Evolutionary conservation across 2,797 vertebrate species (phyloP).

Genomic region (Malurus splendens): DNA sequence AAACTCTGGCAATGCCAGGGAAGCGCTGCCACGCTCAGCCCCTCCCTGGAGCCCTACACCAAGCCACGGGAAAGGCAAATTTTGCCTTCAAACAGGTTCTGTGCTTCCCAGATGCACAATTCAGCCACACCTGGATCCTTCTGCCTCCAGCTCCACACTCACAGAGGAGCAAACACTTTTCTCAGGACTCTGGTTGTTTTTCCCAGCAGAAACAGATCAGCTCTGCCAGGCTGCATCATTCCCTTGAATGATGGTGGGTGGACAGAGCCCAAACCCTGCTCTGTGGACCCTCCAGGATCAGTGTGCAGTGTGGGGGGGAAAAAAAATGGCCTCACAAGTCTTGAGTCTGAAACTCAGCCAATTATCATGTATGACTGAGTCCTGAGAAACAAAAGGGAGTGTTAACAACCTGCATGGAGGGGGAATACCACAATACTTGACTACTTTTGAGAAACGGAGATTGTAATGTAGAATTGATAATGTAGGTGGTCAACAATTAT

Average conservation of each 20-base stretch:
- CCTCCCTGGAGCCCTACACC: neutral
- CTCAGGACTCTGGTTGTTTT: neutral
- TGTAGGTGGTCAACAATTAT: too few relatives aligned
- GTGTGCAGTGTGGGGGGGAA: neutral
- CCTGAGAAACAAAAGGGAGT: too few relatives aligned
- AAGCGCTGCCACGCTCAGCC: neutral
- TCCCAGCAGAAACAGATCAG: neutral
- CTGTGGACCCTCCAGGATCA: neutral
- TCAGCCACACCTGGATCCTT: neutral
- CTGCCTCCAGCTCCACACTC: fast-evolving
- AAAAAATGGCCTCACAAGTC: too few relatives aligned
- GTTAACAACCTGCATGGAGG: too few relatives aligned
- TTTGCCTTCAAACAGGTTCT: neutral
- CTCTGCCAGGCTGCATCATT: neutral
- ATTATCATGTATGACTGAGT: too few relatives aligned
- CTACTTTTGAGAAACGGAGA: too few relatives aligned
- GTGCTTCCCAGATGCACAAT: neutral
- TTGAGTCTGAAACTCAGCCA: too few relatives aligned
- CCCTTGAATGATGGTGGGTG: neutral
- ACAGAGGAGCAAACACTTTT: neutral
- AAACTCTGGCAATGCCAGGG: neutral
- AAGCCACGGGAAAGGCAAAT: neutral
- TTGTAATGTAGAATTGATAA: too few relatives aligned
- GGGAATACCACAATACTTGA: too few relatives aligned
- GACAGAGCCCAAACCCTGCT: neutral